Percentiles rank a stretch among this genome's conserved stretches.
Evolutionary conservation across 2,888 invertebrate species (phyloP).

Genomic region (Mellilla xanthometata): DNA sequence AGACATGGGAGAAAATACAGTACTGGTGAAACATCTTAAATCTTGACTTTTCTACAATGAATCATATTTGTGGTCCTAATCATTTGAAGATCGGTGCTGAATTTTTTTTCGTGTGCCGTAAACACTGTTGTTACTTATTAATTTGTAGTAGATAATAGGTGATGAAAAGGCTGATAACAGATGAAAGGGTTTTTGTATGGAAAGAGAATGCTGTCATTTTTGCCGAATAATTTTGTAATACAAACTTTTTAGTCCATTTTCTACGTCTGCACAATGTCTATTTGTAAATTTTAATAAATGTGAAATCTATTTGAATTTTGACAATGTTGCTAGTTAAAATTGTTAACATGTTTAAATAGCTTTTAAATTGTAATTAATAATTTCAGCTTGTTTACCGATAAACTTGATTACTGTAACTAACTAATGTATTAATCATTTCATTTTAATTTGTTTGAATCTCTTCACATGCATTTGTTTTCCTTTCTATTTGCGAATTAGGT

Average conservation of each 20-base stretch:
- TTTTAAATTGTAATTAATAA: too few relatives aligned
- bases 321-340: slow-evolving; percentile 3
- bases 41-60: background rate
- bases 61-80: too few relatives aligned
- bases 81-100: too few relatives aligned
- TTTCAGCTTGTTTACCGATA: too few relatives aligned
- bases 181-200: slow-evolving; percentile 66
- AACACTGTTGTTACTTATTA: slow-evolving; percentile 74
- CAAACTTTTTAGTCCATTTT: slow-evolving; percentile 32
- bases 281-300: slow-evolving; percentile 14
- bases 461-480: too few relatives aligned
- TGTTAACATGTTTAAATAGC: background rate
- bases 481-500: too few relatives aligned
- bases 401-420: too few relatives aligned
- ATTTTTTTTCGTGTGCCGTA: slow-evolving; percentile 18
- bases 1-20: slow-evolving; percentile 7
- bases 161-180: slow-evolving; percentile 73
- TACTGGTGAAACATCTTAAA: background rate
- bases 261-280: slow-evolving; percentile 33
- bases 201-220: slow-evolving; percentile 50
- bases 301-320: slow-evolving; percentile 1
- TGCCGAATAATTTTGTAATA: slow-evolving; percentile 36
- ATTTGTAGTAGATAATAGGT: slow-evolving; percentile 75
- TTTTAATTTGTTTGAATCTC: too few relatives aligned
- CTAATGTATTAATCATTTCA: too few relatives aligned